phyloP scores from a whole-genome alignment of 2,113 vertebrate genomes.

The Chaetorhynchus papuensis region DNA sequence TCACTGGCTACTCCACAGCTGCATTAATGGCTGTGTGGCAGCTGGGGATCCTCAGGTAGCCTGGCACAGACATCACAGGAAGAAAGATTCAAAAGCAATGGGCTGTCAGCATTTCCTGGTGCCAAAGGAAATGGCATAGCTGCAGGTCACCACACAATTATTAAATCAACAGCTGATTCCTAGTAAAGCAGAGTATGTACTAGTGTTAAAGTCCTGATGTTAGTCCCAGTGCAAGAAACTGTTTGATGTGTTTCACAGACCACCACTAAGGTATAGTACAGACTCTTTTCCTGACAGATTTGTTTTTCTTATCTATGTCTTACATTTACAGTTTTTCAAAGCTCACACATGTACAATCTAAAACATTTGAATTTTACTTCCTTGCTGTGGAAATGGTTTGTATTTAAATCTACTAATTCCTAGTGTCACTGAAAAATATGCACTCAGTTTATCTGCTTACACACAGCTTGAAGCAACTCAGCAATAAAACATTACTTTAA shows the following conservation, averaged over 20 bases:
- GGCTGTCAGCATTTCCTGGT: background rate
- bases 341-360: background rate
- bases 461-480: background rate
- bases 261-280: background rate
- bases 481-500: slow-evolving; percentile 5
- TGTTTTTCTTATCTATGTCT: background rate
- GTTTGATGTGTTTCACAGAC: background rate
- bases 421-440: background rate
- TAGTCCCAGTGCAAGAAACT: background rate
- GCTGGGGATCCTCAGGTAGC: background rate
- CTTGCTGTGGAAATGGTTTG: background rate
- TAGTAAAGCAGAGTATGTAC: background rate
- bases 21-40: background rate
- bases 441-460: background rate
- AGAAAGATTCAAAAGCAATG: background rate
- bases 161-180: background rate
- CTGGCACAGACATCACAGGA: background rate
- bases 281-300: background rate
- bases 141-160: background rate
- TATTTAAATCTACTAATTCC: slow-evolving; percentile 31
- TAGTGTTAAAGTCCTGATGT: background rate
- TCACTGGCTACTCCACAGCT: background rate
- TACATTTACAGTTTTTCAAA: slow-evolving; percentile 17
- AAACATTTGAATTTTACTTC: background rate
- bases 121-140: background rate